phyloP scores from a whole-genome alignment of 2,888 invertebrate genomes.

The Nemotelus nigrinus region DNA sequence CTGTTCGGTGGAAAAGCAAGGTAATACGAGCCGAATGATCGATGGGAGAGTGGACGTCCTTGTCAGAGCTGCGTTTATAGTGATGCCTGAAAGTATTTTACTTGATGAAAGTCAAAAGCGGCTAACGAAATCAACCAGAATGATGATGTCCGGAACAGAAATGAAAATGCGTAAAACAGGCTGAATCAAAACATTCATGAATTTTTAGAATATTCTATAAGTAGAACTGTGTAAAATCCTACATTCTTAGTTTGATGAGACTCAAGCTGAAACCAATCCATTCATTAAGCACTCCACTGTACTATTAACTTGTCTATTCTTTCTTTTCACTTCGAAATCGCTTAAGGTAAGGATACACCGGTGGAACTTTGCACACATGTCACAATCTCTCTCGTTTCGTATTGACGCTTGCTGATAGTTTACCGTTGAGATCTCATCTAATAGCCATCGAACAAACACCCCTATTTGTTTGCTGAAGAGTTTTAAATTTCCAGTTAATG shows the following conservation, averaged over 20 bases:
- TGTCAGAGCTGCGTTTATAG: background rate
- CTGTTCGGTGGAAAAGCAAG: background rate
- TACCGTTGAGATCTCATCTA: constrained; percentile 10
- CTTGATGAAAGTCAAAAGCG: no score
- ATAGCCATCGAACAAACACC: constrained; percentile 36
- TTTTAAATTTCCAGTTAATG: constrained; percentile 45
- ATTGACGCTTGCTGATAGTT: constrained; percentile 13
- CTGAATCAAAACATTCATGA: no score
- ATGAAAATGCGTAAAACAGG: no score
- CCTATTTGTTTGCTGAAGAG: constrained; percentile 42
- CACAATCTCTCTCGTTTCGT: constrained; percentile 9
- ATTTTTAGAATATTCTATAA: no score
- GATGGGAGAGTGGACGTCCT: constrained; percentile 5
- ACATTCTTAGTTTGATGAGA: no score
- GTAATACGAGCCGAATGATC: background rate
- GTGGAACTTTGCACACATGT: constrained; percentile 41
- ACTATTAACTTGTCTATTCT: background rate
- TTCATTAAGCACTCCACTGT: background rate
- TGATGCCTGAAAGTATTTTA: background rate
- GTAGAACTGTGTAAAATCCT: no score
- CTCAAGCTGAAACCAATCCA: background rate
- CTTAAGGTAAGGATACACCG: constrained; percentile 40
- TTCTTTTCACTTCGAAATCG: background rate
- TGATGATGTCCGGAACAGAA: no score
- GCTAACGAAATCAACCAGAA: no score